Conservation (phyloP, 92 coral and sea anemone genomes). For the Diadumene lineata region DNA sequence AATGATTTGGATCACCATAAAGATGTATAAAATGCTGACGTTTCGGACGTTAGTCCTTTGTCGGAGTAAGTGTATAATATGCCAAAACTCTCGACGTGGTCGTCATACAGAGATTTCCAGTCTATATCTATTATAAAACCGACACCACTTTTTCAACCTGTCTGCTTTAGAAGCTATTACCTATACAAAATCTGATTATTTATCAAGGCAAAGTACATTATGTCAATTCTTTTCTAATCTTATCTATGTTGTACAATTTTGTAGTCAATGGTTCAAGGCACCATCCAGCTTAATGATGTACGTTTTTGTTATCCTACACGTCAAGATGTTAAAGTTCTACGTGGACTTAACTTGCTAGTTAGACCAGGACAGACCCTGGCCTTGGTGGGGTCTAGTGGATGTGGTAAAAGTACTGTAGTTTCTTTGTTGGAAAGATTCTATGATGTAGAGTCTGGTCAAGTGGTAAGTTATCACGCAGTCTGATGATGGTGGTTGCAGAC, state of each 20-base stretch:
- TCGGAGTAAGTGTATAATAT: no score
- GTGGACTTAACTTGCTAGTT: conserved; percentile 70
- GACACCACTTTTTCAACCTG: background rate
- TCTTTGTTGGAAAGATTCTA: conserved; percentile 93
- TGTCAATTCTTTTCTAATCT: background rate
- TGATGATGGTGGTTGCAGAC: background rate
- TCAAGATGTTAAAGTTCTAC: conserved; percentile 74
- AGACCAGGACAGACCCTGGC: conserved; percentile 89
- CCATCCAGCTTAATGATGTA: conserved; percentile 67
- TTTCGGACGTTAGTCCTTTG: no score
- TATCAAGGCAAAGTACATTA: no score
- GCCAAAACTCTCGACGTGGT: no score
- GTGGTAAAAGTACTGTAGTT: conserved; percentile 93
- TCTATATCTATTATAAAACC: background rate
- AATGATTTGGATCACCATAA: no score
- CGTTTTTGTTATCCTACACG: conserved; percentile 91
- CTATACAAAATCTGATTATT: no score
- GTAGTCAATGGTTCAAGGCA: conserved; percentile 61
- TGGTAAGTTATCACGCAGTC: conserved; percentile 58
- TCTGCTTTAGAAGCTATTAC: no score
- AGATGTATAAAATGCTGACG: no score
- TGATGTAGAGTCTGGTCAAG: conserved; percentile 78
- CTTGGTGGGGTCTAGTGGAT: conserved; percentile 94
- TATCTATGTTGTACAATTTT: background rate
- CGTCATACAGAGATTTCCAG: no score